phyloP scores from a whole-genome alignment of 2,113 vertebrate species.

The Leucopternis melanops region DNA sequence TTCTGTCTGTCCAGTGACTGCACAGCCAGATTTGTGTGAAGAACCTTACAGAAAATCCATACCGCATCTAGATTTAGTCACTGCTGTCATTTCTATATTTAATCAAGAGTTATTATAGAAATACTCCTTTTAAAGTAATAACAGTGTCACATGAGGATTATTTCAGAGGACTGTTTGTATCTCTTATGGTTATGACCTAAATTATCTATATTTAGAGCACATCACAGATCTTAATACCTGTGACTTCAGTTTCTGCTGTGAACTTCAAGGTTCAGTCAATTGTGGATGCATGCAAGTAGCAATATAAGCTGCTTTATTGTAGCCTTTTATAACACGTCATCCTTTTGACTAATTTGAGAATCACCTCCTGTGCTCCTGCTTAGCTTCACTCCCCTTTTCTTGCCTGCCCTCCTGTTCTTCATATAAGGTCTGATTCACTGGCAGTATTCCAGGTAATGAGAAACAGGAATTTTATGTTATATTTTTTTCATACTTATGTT shows the following conservation, averaged over 20 bases:
- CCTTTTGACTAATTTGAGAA: neutral
- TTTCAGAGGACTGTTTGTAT: slow-evolving; percentile 37
- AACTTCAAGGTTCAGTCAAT: neutral
- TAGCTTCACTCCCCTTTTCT: neutral
- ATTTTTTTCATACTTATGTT: neutral
- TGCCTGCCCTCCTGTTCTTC: neutral
- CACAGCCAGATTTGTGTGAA: neutral
- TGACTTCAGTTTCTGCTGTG: slow-evolving; percentile 19
- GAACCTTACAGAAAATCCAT: neutral
- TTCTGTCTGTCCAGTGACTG: neutral
- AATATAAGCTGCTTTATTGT: neutral
- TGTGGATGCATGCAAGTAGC: neutral
- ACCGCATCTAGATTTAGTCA: slow-evolving; percentile 12
- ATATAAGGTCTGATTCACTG: neutral
- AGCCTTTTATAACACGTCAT: neutral
- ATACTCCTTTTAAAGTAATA: slow-evolving; percentile 46
- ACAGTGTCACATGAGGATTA: slow-evolving; percentile 50
- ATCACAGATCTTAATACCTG: slow-evolving; percentile 26
- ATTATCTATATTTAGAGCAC: slow-evolving; percentile 39
- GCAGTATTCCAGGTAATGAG: neutral
- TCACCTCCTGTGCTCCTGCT: neutral
- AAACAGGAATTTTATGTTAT: neutral
- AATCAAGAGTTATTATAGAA: slow-evolving; percentile 35
- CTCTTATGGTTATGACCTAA: slow-evolving; percentile 41
- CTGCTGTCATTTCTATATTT: slow-evolving; percentile 42